A percentile compares a stretch with the other conserved stretches of the same genome.
Evolutionary conservation across 2,888 invertebrate species (phyloP).

Genomic region (Cetonia aurata): DNA sequence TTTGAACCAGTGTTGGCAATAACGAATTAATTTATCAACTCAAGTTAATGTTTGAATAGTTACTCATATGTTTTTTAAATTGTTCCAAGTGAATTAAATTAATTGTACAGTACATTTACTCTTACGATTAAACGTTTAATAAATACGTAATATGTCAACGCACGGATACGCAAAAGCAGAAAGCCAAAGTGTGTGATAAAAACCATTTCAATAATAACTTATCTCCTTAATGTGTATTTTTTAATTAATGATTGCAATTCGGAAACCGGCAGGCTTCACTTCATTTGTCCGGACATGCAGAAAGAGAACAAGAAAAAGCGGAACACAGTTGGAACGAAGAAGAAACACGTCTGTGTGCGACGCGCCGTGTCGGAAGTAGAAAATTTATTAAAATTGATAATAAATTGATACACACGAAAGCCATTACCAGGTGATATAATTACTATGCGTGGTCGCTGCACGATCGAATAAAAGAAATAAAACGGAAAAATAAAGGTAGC

Average conservation of each 20-base stretch:
- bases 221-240: slow-evolving; percentile 33
- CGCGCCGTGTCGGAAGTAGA: slow-evolving; percentile 35
- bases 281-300: neutral
- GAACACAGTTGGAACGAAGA: too few species aligned
- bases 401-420: slow-evolving; percentile 41
- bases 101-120: slow-evolving; percentile 7
- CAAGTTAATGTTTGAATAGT: too few species aligned
- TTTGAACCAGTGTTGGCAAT: too few species aligned
- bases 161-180: slow-evolving; percentile 6
- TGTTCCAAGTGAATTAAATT: slow-evolving; percentile 20
- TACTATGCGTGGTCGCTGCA: slow-evolving; percentile 30
- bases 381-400: slow-evolving; percentile 43
- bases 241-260: slow-evolving; percentile 44
- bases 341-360: neutral
- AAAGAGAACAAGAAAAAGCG: neutral
- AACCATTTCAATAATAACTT: slow-evolving; percentile 41
- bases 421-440: slow-evolving; percentile 43
- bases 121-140: neutral
- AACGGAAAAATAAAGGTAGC: slow-evolving; percentile 17
- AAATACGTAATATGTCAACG: slow-evolving; percentile 5
- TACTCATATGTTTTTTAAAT: neutral
- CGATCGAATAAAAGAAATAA: slow-evolving; percentile 23
- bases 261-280: slow-evolving; percentile 1
- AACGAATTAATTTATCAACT: slow-evolving; percentile 23
- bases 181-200: slow-evolving; percentile 38